Evolutionary conservation across 30 jellyfish, hydroid and myxozoan species (phyloP).

Genomic region (Phacellophora camtschatica): DNA sequence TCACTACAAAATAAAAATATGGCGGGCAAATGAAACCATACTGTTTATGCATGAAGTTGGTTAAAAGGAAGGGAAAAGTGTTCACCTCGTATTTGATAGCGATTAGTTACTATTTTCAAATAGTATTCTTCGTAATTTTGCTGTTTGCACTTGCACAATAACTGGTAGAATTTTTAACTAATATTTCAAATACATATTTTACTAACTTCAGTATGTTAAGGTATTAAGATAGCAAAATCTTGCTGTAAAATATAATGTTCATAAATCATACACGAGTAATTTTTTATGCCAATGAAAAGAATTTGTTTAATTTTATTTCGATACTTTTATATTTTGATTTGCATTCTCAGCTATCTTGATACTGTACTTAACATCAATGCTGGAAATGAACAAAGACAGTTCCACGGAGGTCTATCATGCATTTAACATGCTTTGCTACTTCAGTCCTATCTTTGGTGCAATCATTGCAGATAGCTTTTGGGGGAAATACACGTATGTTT

Average conservation of each 20-base stretch:
- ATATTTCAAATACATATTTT: background rate
- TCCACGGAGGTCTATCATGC: conserved; percentile 99
- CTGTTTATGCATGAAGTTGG: too few species aligned
- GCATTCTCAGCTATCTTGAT: conserved; percentile 88
- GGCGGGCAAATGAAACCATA: too few species aligned
- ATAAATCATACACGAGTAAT: too few species aligned
- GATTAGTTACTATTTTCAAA: background rate
- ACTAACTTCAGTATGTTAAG: too few species aligned
- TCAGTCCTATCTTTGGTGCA: conserved; percentile 99
- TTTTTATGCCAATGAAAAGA: too few species aligned
- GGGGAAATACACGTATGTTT: conserved; percentile 97
- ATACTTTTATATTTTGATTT: background rate
- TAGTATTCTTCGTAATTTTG: background rate
- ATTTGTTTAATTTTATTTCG: too few species aligned
- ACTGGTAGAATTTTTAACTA: background rate
- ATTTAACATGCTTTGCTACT: conserved; percentile 96
- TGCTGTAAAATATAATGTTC: too few species aligned
- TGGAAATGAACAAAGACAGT: conserved; percentile 85
- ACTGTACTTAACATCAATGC: conserved; percentile 79
- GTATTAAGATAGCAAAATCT: too few species aligned
- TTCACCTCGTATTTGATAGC: too few species aligned
- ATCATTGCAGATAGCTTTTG: conserved; percentile 97
- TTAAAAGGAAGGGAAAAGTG: too few species aligned
- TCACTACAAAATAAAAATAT: too few species aligned
- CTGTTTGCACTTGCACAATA: background rate